Base-by-base conservation (phyloP, 2,113 vertebrate genomes). In the Seriola rivoliana region DNA sequence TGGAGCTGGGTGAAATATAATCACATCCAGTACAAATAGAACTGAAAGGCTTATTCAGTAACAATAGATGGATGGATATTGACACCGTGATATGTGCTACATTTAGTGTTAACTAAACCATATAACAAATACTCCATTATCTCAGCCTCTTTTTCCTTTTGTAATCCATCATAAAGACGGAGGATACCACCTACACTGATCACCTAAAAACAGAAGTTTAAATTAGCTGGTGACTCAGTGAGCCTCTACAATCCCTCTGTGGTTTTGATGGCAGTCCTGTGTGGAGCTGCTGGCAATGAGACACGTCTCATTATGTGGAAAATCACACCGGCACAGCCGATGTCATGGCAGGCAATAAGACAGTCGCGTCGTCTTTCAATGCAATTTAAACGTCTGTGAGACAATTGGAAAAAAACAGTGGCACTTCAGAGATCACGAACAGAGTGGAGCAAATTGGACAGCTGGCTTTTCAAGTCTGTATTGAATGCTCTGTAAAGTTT, bases 261-360 rank as follows among this genome's bases (percentile, higher is more conserved):
- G 38, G 75, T 19, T 78, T 67, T 73, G 48, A 85, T 71, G 67
- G 58, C 79, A 1, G 50, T 65, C 32, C 72, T 73, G 65, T 57
- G 67, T 69, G 71, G 81, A 91, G 78, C 82, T 50, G 55, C 40
- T 46, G 79, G 82, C 81, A 90, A 83, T 60, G 65, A 90, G 89
- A 76, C 74, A 50, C 38, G 71, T 86, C 89, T 91, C 89, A 92
- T 89, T 89, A 88, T 81, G 74, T 89, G 83, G 84, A 93, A 91
- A 91, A 93, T 93, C 90, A 68, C 83, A 81, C 48, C 11, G 68
- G 86, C 42, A 73, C 69, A 50, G 36, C 23, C 50, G 42, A 64
- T 84, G 72, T 81, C 77, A 82, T 34, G 73, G 71, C 83, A 88
- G 78, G 58, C 75, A 81, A 54, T 75, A 82, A 80, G 77, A 76